Percentiles rank a stretch among this genome's conserved stretches.
Conservation (phyloP, 2,113 vertebrate species). For the Tragelaphus imberbis region DNA sequence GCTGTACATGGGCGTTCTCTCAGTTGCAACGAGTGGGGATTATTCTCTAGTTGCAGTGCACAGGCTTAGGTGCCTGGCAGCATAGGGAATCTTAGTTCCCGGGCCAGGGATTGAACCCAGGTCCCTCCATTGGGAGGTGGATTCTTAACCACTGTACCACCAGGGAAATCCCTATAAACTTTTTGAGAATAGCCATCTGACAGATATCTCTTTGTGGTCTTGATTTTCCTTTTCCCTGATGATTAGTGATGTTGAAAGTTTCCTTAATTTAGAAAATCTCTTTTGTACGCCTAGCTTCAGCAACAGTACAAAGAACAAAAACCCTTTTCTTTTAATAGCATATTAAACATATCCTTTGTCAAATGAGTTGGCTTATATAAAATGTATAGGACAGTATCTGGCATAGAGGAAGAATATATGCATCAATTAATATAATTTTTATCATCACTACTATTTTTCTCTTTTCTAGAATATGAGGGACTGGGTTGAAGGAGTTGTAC, state of each 20-base stretch:
- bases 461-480: neutral
- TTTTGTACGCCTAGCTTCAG: neutral
- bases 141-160: neutral
- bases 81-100: neutral
- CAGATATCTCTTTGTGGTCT: neutral
- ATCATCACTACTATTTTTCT: neutral
- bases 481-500: neutral
- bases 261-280: slow-evolving; percentile 18
- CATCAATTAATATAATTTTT: neutral
- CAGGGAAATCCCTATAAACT: neutral
- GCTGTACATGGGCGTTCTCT: neutral
- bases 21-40: neutral
- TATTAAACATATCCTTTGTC: slow-evolving; percentile 21
- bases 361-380: neutral
- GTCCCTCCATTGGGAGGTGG: neutral
- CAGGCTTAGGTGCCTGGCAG: neutral
- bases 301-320: neutral
- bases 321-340: neutral
- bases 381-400: neutral
- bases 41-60: neutral
- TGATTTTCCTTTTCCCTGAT: neutral
- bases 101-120: neutral
- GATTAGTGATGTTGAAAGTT: neutral
- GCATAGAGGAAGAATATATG: neutral
- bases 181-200: neutral